These are phyloP conservation scores for Drosophila birchii DNA, from an alignment of 2,888 invertebrate species.

Conservation along the genomic window DNA sequence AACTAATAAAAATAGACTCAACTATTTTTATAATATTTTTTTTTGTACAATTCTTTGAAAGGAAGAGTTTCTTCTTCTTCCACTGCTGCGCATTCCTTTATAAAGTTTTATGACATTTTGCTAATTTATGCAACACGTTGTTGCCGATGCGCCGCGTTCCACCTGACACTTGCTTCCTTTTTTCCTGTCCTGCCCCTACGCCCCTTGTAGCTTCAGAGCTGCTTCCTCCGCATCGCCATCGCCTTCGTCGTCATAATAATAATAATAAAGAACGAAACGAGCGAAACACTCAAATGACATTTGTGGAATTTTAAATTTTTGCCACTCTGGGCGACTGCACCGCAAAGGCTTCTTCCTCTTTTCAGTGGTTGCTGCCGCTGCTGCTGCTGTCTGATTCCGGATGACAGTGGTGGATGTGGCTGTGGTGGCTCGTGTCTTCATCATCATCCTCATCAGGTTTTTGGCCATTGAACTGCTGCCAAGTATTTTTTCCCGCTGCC, in stretches of 20 bases:
- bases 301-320: constrained; percentile 76
- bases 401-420: not conserved
- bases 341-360: constrained; percentile 58
- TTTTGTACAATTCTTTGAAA: constrained; percentile 11
- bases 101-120: constrained; percentile 31
- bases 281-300: constrained; percentile 69
- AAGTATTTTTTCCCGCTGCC: constrained; percentile 63
- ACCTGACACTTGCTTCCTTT: constrained; percentile 58
- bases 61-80: constrained; percentile 18
- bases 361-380: constrained; percentile 25
- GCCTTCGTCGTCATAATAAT: constrained; percentile 33
- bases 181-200: constrained; percentile 14
- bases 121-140: constrained; percentile 76
- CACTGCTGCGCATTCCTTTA: constrained; percentile 19
- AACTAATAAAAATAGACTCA: not conserved
- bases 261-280: constrained; percentile 52
- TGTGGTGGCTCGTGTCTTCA: constrained; percentile 40
- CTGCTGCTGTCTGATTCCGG: constrained; percentile 13
- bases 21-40: constrained; percentile 9
- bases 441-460: constrained; percentile 37
- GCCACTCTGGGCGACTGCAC: constrained; percentile 36
- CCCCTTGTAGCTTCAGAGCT: not conserved
- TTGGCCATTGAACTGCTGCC: constrained; percentile 83
- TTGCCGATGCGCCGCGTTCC: constrained; percentile 61
- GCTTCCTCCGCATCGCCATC: constrained; percentile 28